phyloP scores from a whole-genome alignment of 2,888 invertebrate species.

The Caenorhabditis sulstoni region DNA sequence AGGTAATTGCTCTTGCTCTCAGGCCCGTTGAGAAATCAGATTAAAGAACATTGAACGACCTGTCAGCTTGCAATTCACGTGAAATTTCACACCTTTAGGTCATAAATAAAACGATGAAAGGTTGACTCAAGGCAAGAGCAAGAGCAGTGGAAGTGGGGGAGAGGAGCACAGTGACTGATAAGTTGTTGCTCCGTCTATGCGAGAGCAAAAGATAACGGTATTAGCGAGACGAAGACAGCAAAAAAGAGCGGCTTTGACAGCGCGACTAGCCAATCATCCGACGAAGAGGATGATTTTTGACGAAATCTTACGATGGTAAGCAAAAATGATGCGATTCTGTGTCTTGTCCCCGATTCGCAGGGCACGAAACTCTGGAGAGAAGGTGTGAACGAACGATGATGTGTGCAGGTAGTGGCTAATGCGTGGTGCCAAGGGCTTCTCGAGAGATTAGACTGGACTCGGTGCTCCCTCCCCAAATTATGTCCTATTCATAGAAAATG shows the following conservation, averaged over 20 bases:
- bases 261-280: constrained; percentile 15
- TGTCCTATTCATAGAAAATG: constrained; percentile 1
- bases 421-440: not conserved
- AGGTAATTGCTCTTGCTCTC: not conserved
- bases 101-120: constrained; percentile 34
- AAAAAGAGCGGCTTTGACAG: constrained; percentile 24
- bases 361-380: not conserved
- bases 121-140: not conserved
- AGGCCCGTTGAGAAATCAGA: no score
- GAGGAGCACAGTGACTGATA: constrained; percentile 17
- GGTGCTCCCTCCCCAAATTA: constrained; percentile 1
- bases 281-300: constrained; percentile 11
- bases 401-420: no score
- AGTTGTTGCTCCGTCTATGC: constrained; percentile 10
- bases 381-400: not conserved
- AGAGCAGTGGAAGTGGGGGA: no score
- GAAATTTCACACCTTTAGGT: constrained; percentile 25
- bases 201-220: constrained; percentile 29
- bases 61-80: constrained; percentile 8
- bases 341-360: not conserved
- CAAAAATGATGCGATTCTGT: constrained; percentile 13
- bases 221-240: constrained; percentile 27
- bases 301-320: not conserved
- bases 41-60: not conserved
- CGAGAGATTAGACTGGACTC: not conserved